These are phyloP conservation scores for Formicarius rufipectus DNA, from an alignment of 2,113 vertebrate genomes.

Conservation along the genomic window DNA sequence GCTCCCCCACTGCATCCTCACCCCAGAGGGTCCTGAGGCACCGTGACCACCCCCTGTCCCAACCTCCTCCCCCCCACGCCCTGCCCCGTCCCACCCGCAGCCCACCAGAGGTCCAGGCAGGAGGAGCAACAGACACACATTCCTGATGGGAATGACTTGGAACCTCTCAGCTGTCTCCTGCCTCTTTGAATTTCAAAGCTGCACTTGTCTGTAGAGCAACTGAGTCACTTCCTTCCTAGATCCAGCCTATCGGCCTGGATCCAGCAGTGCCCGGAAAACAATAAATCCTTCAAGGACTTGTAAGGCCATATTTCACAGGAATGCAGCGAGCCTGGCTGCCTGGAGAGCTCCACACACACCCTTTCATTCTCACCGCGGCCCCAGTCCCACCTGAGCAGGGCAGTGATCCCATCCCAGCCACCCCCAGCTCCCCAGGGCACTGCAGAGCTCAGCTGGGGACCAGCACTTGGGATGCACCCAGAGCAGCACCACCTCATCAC, in stretches of 20 bases:
- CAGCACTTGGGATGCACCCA: rapidly evolving
- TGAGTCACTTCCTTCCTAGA: constrained; percentile 69
- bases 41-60: rapidly evolving
- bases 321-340: background rate
- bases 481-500: background rate
- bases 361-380: background rate
- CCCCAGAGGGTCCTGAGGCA: rapidly evolving
- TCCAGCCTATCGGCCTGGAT: constrained; percentile 19
- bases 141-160: background rate
- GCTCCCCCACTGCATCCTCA: background rate
- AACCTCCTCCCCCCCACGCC: background rate
- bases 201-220: constrained; percentile 62
- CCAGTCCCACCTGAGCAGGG: background rate
- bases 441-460: background rate
- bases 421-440: background rate
- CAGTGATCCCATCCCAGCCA: background rate
- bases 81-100: background rate
- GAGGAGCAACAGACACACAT: background rate
- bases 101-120: background rate
- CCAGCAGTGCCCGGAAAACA: constrained; percentile 54
- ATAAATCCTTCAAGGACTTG: constrained; percentile 57
- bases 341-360: background rate
- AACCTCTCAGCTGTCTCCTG: constrained; percentile 39
- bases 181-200: constrained; percentile 46
- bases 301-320: constrained; percentile 44